Conservation (phyloP, 2,797 vertebrate genomes). For the Falco rusticolus region DNA sequence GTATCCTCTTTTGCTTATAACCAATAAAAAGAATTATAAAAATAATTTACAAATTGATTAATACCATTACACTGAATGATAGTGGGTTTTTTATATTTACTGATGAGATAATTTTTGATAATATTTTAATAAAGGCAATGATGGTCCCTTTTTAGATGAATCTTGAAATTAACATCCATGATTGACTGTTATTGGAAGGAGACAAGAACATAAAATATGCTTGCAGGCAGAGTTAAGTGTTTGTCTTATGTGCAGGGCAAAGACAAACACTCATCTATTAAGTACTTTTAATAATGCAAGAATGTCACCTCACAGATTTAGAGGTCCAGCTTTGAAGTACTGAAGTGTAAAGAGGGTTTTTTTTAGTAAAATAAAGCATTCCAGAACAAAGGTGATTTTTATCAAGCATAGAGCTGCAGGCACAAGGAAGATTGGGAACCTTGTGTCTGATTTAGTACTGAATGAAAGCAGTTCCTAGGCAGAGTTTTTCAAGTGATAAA, state of each 20-base stretch:
- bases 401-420: not conserved
- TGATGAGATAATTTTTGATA: not conserved
- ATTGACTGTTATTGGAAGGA: not conserved
- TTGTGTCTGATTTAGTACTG: not conserved
- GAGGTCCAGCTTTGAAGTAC: not conserved
- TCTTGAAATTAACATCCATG: not conserved
- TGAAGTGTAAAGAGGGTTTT: not conserved
- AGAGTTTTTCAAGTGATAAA: not conserved
- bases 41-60: not conserved
- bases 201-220: not conserved
- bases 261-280: not conserved
- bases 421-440: not conserved
- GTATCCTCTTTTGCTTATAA: not conserved
- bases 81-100: not conserved
- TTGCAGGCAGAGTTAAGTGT: not conserved
- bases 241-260: not conserved
- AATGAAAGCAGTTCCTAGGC: not conserved
- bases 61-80: not conserved
- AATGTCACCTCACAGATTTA: not conserved
- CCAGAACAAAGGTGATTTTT: not conserved
- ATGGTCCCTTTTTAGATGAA: not conserved
- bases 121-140: not conserved
- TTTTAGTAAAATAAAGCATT: not conserved
- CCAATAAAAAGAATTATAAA: not conserved
- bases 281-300: not conserved